Conservation (phyloP, 2,888 invertebrate species). For the Chironomus riparius region DNA sequence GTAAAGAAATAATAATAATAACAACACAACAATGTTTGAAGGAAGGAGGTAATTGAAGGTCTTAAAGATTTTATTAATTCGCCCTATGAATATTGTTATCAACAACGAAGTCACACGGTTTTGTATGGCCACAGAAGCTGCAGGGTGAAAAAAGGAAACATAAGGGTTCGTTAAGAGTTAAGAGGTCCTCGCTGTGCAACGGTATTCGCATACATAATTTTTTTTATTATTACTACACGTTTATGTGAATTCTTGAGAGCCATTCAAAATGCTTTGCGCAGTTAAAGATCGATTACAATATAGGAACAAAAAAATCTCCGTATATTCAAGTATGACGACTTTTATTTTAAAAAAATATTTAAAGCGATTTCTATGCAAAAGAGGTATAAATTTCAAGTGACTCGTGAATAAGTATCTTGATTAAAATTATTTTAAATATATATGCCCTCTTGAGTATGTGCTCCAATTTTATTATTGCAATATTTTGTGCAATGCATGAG, state of each 20-base stretch:
- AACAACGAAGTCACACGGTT: constrained; percentile 38
- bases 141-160: background rate
- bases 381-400: constrained; percentile 26
- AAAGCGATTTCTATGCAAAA: constrained; percentile 10
- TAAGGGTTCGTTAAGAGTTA: constrained; percentile 1
- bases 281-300: constrained; percentile 22
- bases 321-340: background rate
- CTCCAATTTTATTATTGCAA: background rate
- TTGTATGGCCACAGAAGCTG: constrained; percentile 39
- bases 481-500: background rate
- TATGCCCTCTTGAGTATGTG: background rate
- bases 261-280: constrained; percentile 5
- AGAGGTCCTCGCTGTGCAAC: constrained; percentile 3
- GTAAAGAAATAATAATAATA: no score
- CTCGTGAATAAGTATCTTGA: constrained; percentile 21
- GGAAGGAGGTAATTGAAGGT: constrained; percentile 1
- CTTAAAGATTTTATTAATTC: background rate
- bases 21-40: background rate
- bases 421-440: constrained; percentile 9
- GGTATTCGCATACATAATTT: background rate
- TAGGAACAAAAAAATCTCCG: background rate
- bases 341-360: background rate
- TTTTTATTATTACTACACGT: background rate
- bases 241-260: constrained; percentile 20
- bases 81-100: background rate